Conservation (phyloP, 2,888 invertebrate genomes). For the Eristalis arbustorum region DNA sequence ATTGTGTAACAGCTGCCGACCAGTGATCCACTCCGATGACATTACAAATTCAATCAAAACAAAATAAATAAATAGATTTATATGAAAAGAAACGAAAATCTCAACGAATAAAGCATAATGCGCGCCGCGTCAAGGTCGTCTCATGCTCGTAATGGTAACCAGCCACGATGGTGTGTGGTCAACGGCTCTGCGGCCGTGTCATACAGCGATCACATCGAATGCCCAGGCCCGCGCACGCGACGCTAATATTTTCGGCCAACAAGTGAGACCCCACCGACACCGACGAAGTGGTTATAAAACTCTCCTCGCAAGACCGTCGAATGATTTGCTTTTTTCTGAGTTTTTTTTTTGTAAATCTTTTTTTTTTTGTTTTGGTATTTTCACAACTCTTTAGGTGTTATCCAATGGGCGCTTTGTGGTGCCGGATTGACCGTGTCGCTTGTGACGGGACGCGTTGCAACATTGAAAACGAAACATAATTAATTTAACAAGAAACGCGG, state of each 20-base stretch:
- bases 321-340: neutral
- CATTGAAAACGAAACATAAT: constrained; percentile 59
- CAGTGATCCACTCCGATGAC: constrained; percentile 42
- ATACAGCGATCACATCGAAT: constrained; percentile 8
- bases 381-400: constrained; percentile 63
- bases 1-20: constrained; percentile 47
- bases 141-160: constrained; percentile 42
- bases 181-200: constrained; percentile 18
- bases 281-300: constrained; percentile 53
- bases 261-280: constrained; percentile 2
- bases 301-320: neutral
- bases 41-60: constrained; percentile 58
- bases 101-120: constrained; percentile 13
- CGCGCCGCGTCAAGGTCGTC: constrained; percentile 56
- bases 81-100: neutral
- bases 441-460: constrained; percentile 44
- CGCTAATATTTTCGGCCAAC: constrained; percentile 14
- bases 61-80: constrained; percentile 6
- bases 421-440: constrained; percentile 24
- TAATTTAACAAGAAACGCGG: constrained; percentile 26
- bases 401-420: constrained; percentile 42
- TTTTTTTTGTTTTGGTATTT: constrained; percentile 8
- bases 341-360: neutral
- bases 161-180: constrained; percentile 31
- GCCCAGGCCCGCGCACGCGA: constrained; percentile 12